Base-by-base conservation (phyloP, 2,797 vertebrate genomes). In the Hippoglossus hippoglossus region DNA sequence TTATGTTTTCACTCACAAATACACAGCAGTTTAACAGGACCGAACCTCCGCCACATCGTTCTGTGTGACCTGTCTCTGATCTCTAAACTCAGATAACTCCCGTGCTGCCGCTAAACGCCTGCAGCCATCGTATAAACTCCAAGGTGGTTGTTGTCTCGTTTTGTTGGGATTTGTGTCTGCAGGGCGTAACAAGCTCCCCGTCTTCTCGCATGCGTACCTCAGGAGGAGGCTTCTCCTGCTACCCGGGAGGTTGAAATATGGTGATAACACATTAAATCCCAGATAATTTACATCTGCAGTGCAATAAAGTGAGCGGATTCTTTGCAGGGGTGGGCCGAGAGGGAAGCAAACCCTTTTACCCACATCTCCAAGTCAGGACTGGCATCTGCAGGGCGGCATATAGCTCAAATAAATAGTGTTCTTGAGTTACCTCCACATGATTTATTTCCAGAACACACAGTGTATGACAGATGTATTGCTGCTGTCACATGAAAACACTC, bases 91-190 rank as follows among this genome's bases (percentile, higher is more conserved):
- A 11, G 36, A 64, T 67, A 58, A 84, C 82, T 81, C 64, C 72
- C 73, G 66, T 47, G 64, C 62, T 81, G 34, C 77, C 67, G 77
- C 64, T 34, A 57, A 26, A 41, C 18, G 68, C 71, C 75, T 81
- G 79, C 71, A 79, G 75, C 55, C 67, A 36, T 18, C 28, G 65
- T n/a, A 2, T 24, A 19, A 49, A 68, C 68, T 77, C 63, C 10
- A 26, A 73, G 41, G 31, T 69, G 47, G 57, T 46, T 49, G 67
- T 73, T 67, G 77, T 63, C 53, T 39, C 44, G 1, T 21, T 49
- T 19, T 73, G 79, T 63, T 85, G 81, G 81, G 86, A 84, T 84
- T 80, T 80, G 82, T 70, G 67, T 82, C 76, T 65, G 46, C 64
- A 68, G 16, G 34, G 59, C 25, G 57, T 51, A 72, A 74, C 53